Percentiles rank a stretch among this genome's conserved stretches.
phyloP scores from a whole-genome alignment of 2,797 vertebrate genomes.

The Siniperca scherzeri region DNA sequence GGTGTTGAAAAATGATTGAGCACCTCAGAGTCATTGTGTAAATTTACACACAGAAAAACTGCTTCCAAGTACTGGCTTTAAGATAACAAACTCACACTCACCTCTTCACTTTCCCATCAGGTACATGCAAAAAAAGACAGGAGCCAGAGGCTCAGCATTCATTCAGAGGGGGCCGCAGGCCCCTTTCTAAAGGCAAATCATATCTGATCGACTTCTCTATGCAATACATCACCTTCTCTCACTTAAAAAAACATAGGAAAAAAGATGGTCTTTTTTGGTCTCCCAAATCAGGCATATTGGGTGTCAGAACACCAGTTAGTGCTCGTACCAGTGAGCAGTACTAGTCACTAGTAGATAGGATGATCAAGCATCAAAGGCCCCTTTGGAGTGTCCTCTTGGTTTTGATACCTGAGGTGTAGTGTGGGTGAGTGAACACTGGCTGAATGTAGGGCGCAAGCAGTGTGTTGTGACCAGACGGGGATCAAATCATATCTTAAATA shows the following conservation, averaged over 20 bases:
- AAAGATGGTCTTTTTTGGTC: constrained; percentile 74
- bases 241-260: constrained; percentile 43
- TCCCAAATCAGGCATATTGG: constrained; percentile 77
- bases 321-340: constrained; percentile 58
- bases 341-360: constrained; percentile 53
- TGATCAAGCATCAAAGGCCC: constrained; percentile 75
- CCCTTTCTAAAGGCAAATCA: constrained; percentile 75
- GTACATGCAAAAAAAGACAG: constrained; percentile 72
- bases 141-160: constrained; percentile 60
- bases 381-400: constrained; percentile 75
- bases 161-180: constrained; percentile 39
- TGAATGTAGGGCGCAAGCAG: constrained; percentile 53
- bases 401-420: constrained; percentile 75
- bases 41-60: constrained; percentile 55
- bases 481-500: constrained; percentile 6
- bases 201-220: constrained; percentile 57
- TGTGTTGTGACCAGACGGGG: constrained; percentile 33
- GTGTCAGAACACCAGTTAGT: constrained; percentile 65
- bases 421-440: constrained; percentile 70
- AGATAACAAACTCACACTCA: constrained; percentile 51
- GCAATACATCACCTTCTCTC: constrained; percentile 48
- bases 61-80: constrained; percentile 65
- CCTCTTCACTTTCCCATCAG: constrained; percentile 55
- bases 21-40: constrained; percentile 67
- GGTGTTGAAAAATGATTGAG: constrained; percentile 61